Evolutionary conservation across 2,888 invertebrate genomes (phyloP), one percentile per base, ranked within the genome.

Genomic region (Xestobium rufovillosum): DNA sequence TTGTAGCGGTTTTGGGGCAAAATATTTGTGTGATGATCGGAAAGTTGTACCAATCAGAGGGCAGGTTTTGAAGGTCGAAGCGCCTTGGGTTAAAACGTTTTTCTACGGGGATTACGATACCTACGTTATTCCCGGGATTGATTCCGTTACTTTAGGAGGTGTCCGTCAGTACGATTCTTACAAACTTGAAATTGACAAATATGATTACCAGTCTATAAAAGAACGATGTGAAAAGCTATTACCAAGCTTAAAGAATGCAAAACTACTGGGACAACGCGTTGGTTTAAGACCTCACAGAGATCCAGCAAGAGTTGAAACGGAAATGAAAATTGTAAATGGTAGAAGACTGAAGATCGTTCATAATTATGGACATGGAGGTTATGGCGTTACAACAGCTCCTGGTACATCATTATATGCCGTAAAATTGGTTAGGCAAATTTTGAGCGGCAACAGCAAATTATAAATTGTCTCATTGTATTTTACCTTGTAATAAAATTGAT

Each of bases 311-410:
- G 78, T 91, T 44, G 88, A 86, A 54, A 65, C 70, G 0, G 84
- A 86, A 56, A 46, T 52, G 14, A 43, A 60, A 13, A 44, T 45
- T n/a, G 37, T 43, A 17, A 44, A 61, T 8, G 73, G 73, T 1
- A 59, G 68, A 45, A 69, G 60, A 44, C 43, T 69, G 1, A 72
- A 78, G 70, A 71, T 94, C 17, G 80, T 95, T 3, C 95, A 96
- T 60, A 90, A 94, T 63, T 95, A 95, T 59, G 95, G 95, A 0
- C 95, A 95, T 60, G 92, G 94, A 1, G 92, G 91, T 0, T 91
- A 92, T 59, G 95, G 95, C 0, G 83, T 95, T 0, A 84, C 85
- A 41, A 78, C 88, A 23, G 84, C 89, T 3, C 94, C 94, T 15
- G 94, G 94, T 4, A 90, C 91, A 0, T 79, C 85, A 0, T 69